Conservation (phyloP, 2,113 vertebrate species). For the Eclectus roratus region DNA sequence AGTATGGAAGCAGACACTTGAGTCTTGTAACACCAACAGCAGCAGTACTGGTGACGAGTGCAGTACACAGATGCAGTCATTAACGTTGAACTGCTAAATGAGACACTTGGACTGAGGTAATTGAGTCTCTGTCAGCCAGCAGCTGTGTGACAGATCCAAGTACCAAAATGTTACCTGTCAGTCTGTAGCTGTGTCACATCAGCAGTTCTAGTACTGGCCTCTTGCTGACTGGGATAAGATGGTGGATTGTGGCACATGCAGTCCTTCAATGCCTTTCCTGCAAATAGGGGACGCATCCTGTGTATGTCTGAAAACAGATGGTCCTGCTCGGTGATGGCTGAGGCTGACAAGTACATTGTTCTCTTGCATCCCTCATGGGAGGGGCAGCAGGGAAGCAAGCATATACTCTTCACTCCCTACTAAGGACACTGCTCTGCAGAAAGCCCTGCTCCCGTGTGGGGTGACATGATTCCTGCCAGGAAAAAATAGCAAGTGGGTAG, state of each 20-base stretch:
- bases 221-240: neutral
- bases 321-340: neutral
- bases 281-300: neutral
- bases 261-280: neutral
- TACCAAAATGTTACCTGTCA: neutral
- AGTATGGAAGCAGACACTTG: accelerated
- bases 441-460: neutral
- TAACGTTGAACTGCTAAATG: neutral
- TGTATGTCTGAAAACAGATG: neutral
- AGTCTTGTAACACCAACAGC: neutral
- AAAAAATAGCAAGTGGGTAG: neutral
- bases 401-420: accelerated
- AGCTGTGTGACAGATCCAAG: neutral
- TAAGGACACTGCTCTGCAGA: neutral
- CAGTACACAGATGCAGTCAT: neutral
- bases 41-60: neutral
- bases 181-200: neutral
- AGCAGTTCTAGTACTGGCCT: neutral
- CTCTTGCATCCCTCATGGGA: neutral
- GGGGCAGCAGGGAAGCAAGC: neutral
- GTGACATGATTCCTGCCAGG: neutral
- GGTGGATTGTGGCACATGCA: neutral
- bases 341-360: neutral
- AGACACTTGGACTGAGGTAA: neutral
- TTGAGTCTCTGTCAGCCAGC: neutral